phyloP scores from a whole-genome alignment of 2,113 vertebrate species.

The Lynx canadensis region DNA sequence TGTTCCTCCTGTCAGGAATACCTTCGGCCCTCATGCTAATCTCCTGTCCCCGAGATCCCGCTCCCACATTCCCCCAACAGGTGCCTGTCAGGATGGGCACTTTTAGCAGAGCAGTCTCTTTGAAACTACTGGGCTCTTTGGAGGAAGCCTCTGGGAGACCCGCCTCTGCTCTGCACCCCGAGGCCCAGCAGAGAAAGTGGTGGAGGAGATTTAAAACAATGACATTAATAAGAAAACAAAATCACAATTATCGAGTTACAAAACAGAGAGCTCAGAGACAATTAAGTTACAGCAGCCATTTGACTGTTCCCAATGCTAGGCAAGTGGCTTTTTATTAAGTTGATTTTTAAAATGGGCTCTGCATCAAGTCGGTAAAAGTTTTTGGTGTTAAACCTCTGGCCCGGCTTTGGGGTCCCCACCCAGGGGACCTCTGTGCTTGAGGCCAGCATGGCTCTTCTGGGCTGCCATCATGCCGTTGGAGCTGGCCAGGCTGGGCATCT shows the following conservation, averaged over 20 bases:
- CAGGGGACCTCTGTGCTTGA: background rate
- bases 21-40: no score
- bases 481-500: background rate
- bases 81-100: background rate
- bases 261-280: constrained; percentile 38
- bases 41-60: fast-evolving
- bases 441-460: no score
- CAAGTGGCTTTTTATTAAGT: background rate
- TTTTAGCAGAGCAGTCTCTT: background rate
- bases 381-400: background rate
- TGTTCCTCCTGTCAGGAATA: fast-evolving
- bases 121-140: fast-evolving
- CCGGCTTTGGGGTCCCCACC: background rate
- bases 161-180: background rate
- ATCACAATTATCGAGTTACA: constrained; percentile 31
- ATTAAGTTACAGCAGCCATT: background rate
- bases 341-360: background rate
- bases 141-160: background rate
- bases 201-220: background rate
- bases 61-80: fast-evolving
- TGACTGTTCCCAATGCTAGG: background rate
- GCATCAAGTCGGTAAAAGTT: background rate
- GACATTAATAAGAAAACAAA: constrained; percentile 63
- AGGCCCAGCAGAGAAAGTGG: background rate
- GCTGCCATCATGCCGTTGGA: background rate